Percentiles rank a stretch among this genome's conserved stretches.
Conservation (phyloP, 2,888 invertebrate genomes). For the Pyralis farinalis region DNA sequence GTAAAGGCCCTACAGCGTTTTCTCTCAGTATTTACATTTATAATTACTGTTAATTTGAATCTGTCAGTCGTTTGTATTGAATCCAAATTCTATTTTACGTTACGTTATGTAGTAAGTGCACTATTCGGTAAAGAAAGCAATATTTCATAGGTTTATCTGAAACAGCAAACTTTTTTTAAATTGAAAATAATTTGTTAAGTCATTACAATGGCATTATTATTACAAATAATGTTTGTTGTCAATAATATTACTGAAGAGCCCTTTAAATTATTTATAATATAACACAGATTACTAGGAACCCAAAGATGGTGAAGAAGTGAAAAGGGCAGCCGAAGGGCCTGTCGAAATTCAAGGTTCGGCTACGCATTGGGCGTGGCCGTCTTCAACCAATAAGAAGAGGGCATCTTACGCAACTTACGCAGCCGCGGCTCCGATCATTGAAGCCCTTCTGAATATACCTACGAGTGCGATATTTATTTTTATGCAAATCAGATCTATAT, state of each 20-base stretch:
- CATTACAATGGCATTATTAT: neutral
- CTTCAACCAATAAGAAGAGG: slow-evolving; percentile 56
- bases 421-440: slow-evolving; percentile 22
- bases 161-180: neutral
- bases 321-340: slow-evolving; percentile 70
- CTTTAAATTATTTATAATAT: slow-evolving; percentile 82
- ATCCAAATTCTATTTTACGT: slow-evolving; percentile 3
- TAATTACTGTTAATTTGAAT: slow-evolving; percentile 51
- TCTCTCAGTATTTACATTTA: slow-evolving; percentile 35
- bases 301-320: slow-evolving; percentile 57
- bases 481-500: too few species aligned
- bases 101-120: neutral
- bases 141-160: too few species aligned
- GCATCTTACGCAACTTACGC: slow-evolving; percentile 66
- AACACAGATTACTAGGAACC: slow-evolving; percentile 72
- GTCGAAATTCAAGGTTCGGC: slow-evolving; percentile 65
- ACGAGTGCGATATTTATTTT: slow-evolving; percentile 3
- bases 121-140: neutral
- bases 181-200: neutral
- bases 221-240: slow-evolving; percentile 36
- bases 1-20: slow-evolving; percentile 26
- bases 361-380: slow-evolving; percentile 75
- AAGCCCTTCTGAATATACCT: slow-evolving; percentile 37
- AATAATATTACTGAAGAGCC: slow-evolving; percentile 60
- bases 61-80: too few species aligned